Evolutionary conservation across 64 coral and sea anemone genomes (phyloP), one percentile per base, ranked within the genome.

Genomic region (Trachythela sp.): DNA sequence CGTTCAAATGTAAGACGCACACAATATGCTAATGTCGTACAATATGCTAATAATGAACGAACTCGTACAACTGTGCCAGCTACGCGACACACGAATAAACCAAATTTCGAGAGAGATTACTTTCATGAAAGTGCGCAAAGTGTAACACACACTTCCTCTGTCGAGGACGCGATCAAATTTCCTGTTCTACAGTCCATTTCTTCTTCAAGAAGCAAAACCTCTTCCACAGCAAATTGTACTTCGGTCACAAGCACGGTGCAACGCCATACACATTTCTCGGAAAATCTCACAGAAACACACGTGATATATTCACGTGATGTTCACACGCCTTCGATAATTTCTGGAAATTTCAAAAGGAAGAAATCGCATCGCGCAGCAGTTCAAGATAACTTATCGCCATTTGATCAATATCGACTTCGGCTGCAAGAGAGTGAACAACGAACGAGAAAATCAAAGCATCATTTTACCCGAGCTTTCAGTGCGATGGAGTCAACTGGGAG

Each of bases 401-500:
- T 80, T 39, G 75, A 80, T 80, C 31, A 39, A 35, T 80, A 80
- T 8, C 31, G 75, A 14, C 31, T 80, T 2, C 31, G 37, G 18
- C 20, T 80, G 30, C 75, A 80, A 34, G 75, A 80, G 33, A 80
- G 75, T 18, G 75, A 80, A 18, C 33, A 80, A 36, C 75, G 75
- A 5, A 80, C 34, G 20, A 10, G 75, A 36, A 80, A 80, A 38
- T 15, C 75, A 38, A 80, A 80, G 20, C 75, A 35, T 37, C 26
- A 80, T 37, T 80, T 80, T 13, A 5, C 37, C 2, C 31, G 75
- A 22, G 31, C 75, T 37, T 15, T 80, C 31, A 80, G 75, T 20
- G 75, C 33, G 7, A 38, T 80, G 75, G 75, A 80, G 30, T 29
- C 75, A 30, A 18, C 75, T 37, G 33, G 75, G 13, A 8, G 75